A percentile compares a stretch with the other conserved stretches of the same genome.
Conservation (phyloP, 2,888 invertebrate species). For the Carpatolechia fugitivella region DNA sequence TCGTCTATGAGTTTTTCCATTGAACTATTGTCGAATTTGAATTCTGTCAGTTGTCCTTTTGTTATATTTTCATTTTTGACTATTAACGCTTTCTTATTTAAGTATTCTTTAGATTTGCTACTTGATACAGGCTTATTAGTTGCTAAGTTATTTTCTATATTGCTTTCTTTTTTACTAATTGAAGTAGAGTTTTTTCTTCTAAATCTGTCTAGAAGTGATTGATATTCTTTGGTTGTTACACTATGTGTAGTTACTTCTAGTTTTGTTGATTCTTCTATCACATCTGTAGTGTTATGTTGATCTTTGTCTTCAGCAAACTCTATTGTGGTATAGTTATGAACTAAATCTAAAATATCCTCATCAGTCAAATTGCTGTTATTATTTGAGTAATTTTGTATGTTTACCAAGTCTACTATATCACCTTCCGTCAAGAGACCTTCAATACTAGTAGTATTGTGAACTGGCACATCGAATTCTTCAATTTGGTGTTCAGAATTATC, state of each 20-base stretch:
- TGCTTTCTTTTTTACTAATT: slow-evolving; percentile 22
- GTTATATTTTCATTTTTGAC: slow-evolving; percentile 21
- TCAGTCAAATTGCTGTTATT: background rate
- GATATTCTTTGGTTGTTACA: slow-evolving; percentile 44
- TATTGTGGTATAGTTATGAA: background rate
- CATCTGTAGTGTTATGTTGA: background rate
- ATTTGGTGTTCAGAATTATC: background rate
- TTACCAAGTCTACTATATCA: background rate
- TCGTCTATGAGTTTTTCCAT: slow-evolving; percentile 66
- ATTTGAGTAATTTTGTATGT: background rate
- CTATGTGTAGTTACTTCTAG: slow-evolving; percentile 30
- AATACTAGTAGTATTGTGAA: background rate
- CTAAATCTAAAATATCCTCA: background rate
- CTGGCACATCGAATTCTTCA: background rate
- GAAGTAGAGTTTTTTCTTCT: slow-evolving; percentile 48
- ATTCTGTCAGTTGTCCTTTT: slow-evolving; percentile 22
- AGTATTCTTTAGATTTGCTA: background rate
- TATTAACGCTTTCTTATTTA: background rate
- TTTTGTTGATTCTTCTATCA: background rate
- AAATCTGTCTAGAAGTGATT: slow-evolving; percentile 53
- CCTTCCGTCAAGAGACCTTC: background rate
- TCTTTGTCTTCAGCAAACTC: too few species aligned
- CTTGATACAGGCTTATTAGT: background rate
- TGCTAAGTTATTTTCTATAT: slow-evolving; percentile 23
- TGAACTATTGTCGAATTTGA: slow-evolving; percentile 34